Evolutionary conservation across 2,888 invertebrate species (phyloP), one percentile per base, ranked within the genome.

Genomic region (Alloscopus bannaensis): DNA sequence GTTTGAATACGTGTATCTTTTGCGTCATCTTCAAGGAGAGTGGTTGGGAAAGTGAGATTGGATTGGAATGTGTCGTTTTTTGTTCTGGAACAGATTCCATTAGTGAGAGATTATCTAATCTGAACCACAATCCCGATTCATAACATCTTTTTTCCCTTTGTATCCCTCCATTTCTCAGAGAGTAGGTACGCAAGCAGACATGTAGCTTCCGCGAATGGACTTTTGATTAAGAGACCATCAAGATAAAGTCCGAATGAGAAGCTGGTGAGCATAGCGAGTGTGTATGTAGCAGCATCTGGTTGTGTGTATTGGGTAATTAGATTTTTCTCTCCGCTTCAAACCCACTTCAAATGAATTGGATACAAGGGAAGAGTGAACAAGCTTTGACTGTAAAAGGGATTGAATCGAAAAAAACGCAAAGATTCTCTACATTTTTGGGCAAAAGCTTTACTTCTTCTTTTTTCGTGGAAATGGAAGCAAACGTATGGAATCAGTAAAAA

Each of bases 351-450:
- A 55, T 55, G 55, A 55, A 55, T 55, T 24, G 45, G 45, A 16
- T 16, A 8, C 36, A 36, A 18, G 11, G n/a, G n/a, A n/a, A 50
- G 22, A 50, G 20, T 50, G 50, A 50, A 18, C 16, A 3, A n/a
- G 26, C 26, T 62, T 60, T 71, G 62, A 18, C 71, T 71, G 47
- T 71, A 71, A 36, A 71, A 71, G 71, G 71, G 24, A n/a, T n/a
- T n/a, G n/a, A 47, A 60, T 71, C 60, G 8, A 22, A 20, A 60
- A 71, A 50, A 47, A n/a, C n/a, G n/a, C n/a, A n/a, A n/a, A n/a
- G n/a, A n/a, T n/a, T 71, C 31, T 62, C 60, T 71, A 60, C 71
- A 60, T 71, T 71, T 71, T 71, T 71, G 71, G 71, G 29, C 71
- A 71, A 71, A 71, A 31, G 71, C 71, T 71, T 24, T 70, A 20